Evolutionary conservation across 2,113 vertebrate genomes (phyloP).

Genomic region (Eupsittula cactorum): DNA sequence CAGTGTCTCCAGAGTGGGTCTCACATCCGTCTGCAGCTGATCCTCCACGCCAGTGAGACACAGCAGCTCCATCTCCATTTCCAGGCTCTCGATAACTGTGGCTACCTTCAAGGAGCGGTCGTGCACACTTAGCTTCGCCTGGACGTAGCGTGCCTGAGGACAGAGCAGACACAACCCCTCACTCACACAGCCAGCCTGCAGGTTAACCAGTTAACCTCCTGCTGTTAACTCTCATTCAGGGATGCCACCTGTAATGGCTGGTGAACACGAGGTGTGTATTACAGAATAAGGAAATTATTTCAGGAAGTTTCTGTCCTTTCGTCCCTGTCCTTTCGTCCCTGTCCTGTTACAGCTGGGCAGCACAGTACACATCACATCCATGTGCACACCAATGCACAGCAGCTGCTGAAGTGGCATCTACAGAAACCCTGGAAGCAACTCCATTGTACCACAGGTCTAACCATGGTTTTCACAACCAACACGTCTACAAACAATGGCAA

Average conservation of each 20-base stretch:
- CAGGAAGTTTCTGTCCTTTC: background rate
- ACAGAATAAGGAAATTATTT: background rate
- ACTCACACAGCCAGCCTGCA: background rate
- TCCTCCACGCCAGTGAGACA: slow-evolving; percentile 96
- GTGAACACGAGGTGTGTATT: accelerated
- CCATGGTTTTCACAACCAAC: background rate
- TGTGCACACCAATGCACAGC: background rate
- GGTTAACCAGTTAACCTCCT: background rate
- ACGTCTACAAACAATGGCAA: background rate
- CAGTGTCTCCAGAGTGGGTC: slow-evolving; percentile 94
- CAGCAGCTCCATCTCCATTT: slow-evolving; percentile 98
- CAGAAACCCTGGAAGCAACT: background rate
- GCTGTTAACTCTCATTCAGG: background rate
- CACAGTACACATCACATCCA: accelerated
- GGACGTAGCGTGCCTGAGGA: slow-evolving; percentile 88
- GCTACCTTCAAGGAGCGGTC: slow-evolving; percentile 97
- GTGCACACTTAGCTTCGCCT: slow-evolving; percentile 95
- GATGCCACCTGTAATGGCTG: background rate
- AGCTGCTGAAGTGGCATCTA: background rate
- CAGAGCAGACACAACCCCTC: slow-evolving; percentile 17
- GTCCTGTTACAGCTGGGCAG: background rate
- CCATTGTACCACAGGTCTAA: background rate
- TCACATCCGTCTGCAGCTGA: slow-evolving; percentile 91
- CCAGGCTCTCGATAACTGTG: slow-evolving; percentile 95
- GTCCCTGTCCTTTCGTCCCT: background rate